Evolutionary conservation across 1,140 invertebrate genomes (phyloP), one percentile per base, ranked within the genome.

Genomic region (Triops longicaudatus): DNA sequence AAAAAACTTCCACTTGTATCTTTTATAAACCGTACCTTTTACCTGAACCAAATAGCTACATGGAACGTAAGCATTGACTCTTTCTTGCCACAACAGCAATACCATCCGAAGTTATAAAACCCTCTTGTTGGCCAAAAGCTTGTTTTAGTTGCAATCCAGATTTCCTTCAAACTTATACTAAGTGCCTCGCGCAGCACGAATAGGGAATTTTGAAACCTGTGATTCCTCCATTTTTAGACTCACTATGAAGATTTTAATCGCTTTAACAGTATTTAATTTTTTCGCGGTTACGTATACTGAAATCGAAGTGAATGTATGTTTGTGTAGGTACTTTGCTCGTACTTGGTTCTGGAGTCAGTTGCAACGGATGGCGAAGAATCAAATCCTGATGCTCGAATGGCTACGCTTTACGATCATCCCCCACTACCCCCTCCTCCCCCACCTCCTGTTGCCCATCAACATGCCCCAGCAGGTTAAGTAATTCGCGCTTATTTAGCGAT

Each of bases 51-150:
- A 63, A n/a, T 14, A 6, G 14, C 50, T 5, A 63, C 50, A 63
- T 37, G 31, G n/a, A 17, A 63, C 50, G 50, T 63, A 17, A 37
- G 14, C 1, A 63, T 6, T 5, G 50, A 63, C 3, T 63, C 14
- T 44, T 12, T 17, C 43, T 1, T 63, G 50, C 50, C 50, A 63
- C 50, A 63, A 63, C 50, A 63, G 14, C 50, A 63, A 63, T n/a
- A n/a, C 50, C 50, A 14, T 14, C 50, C 50, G 50, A 63, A 63
- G 50, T 63, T 63, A 63, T 63, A 63, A 63, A 63, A 63, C 50
- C 50, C 14, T 63, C 50, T 63, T 22, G 22, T 6, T 6, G 50
- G 10, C 10, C 50, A 0, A 63, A 0, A n/a, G 10, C 10, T 6
- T 14, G 17, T 63, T 63, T 17, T 63, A 63, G 50, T 63, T 63